Evolutionary conservation across 30 jellyfish, hydroid and myxozoan species (phyloP).

Genomic region (Aurelia sp.): DNA sequence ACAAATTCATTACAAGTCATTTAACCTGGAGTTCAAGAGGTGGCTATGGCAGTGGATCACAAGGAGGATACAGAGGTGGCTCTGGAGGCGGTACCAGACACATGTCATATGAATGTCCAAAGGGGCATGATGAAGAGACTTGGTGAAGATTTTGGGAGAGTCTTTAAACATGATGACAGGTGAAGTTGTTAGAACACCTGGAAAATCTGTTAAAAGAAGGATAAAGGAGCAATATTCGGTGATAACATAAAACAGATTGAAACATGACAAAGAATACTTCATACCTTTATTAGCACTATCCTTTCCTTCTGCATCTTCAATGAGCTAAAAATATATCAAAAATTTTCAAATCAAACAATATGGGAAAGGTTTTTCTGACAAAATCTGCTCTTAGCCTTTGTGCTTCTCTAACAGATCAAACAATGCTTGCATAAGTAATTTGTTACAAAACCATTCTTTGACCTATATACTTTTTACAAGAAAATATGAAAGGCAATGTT

Average conservation of each 20-base stretch:
- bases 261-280: neutral
- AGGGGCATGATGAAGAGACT: slow-evolving; percentile 16
- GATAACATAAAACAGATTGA: neutral
- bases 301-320: slow-evolving; percentile 34
- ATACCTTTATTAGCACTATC: slow-evolving; percentile 32
- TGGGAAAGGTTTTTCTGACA: neutral
- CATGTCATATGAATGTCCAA: slow-evolving; percentile 72
- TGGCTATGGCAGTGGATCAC: no score
- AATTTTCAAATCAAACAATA: neutral
- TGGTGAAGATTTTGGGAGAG: slow-evolving; percentile 47
- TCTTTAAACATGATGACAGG: slow-evolving; percentile 23
- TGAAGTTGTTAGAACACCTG: neutral
- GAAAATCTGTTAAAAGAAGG: no score
- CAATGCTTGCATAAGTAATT: no score
- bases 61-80: slow-evolving; percentile 17
- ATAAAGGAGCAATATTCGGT: neutral
- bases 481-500: no score
- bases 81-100: slow-evolving; percentile 57
- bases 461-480: no score
- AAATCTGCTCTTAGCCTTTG: neutral
- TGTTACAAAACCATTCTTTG: no score
- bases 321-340: slow-evolving; percentile 17
- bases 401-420: no score
- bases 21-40: no score
- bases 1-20: no score